Conservation (phyloP, 2,888 invertebrate species). For the Tillus elongatus region DNA sequence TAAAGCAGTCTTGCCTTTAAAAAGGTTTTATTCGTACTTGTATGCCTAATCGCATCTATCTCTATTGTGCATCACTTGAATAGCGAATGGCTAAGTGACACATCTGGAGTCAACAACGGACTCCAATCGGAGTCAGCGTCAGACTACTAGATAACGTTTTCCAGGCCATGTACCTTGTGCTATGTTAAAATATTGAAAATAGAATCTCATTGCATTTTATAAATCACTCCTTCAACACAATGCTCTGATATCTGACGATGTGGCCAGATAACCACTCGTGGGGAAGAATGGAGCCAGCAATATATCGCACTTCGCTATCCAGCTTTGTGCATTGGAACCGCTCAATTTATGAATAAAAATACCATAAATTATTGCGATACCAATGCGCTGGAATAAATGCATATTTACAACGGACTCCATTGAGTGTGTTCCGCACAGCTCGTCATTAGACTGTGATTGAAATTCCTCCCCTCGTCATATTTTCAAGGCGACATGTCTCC, state of each 20-base stretch:
- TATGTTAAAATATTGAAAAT: constrained; percentile 33
- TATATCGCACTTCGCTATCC: constrained; percentile 31
- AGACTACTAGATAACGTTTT: constrained; percentile 31
- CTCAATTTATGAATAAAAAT: constrained; percentile 39
- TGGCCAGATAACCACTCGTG: constrained; percentile 32
- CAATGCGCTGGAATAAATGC: constrained; percentile 36
- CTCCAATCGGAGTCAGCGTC: too few species aligned
- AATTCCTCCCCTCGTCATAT: too few species aligned
- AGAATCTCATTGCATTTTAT: constrained; percentile 36
- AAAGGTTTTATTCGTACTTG: too few species aligned
- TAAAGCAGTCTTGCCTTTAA: too few species aligned
- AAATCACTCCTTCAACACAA: constrained; percentile 37
- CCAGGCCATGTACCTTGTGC: constrained; percentile 30
- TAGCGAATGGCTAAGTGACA: too few species aligned
- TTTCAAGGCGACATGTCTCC: too few species aligned
- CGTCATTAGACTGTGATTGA: too few species aligned
- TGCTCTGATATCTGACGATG: constrained; percentile 32
- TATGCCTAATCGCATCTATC: too few species aligned
- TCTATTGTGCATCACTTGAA: too few species aligned
- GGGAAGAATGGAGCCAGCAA: constrained; percentile 32
- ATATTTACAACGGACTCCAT: constrained; percentile 32
- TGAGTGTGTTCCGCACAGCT: too few species aligned
- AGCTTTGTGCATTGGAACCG: constrained; percentile 33
- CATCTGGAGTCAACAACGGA: too few species aligned
- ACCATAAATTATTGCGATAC: constrained; percentile 36